Percentiles rank a stretch among this genome's conserved stretches.
Evolutionary conservation across 2,888 invertebrate genomes (phyloP).

Genomic region (Apodemia mormo): DNA sequence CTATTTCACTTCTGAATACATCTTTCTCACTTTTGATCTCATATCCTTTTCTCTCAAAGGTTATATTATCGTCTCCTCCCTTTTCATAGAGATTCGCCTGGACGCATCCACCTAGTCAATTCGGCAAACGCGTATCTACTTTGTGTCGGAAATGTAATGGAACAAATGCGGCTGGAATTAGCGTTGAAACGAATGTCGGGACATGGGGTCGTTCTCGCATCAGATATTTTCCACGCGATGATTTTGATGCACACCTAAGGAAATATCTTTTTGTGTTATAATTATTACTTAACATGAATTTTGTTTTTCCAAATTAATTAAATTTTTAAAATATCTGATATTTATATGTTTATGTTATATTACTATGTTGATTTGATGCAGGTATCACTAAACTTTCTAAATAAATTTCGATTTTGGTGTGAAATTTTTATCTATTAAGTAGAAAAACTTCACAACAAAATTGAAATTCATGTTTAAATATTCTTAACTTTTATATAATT

Average conservation of each 20-base stretch:
- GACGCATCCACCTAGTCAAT: constrained; percentile 81
- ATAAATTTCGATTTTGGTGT: no score
- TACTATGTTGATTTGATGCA: no score
- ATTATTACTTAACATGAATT: constrained; percentile 22
- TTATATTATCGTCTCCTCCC: constrained; percentile 55
- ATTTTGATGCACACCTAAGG: constrained; percentile 70
- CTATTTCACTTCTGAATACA: constrained; percentile 87
- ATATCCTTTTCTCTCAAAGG: constrained; percentile 58
- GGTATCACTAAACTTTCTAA: no score
- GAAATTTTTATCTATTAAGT: no score
- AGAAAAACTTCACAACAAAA: no score
- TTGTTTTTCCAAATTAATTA: background rate
- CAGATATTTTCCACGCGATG: constrained; percentile 79
- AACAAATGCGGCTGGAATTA: constrained; percentile 82
- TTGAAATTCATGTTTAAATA: no score
- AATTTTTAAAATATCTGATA: no score
- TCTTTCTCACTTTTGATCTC: constrained; percentile 82
- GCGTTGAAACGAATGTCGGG: constrained; percentile 79
- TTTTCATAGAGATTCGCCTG: constrained; percentile 66
- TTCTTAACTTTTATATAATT: no score
- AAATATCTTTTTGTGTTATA: background rate
- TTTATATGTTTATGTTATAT: no score
- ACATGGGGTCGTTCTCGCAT: constrained; percentile 73
- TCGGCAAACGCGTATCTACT: constrained; percentile 81
- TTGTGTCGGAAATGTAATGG: constrained; percentile 82